phyloP scores from a whole-genome alignment of 35 echinoderm and acorn worm genomes.

The Ptychodera flava region DNA sequence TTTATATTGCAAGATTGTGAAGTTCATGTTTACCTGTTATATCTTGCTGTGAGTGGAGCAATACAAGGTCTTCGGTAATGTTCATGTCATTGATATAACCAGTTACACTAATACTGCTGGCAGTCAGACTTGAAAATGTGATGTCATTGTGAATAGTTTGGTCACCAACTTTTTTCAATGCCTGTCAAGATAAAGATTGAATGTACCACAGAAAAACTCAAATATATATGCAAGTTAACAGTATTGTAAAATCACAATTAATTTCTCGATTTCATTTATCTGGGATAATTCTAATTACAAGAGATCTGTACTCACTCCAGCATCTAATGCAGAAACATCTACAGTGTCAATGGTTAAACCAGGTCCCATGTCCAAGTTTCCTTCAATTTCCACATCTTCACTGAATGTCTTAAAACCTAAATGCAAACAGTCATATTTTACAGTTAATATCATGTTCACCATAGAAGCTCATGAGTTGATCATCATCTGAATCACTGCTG shows the following conservation, averaged over 20 bases:
- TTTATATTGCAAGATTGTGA: no score
- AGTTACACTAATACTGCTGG: not conserved
- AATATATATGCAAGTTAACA: no score
- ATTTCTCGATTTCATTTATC: no score
- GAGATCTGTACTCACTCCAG: not conserved
- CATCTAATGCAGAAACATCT: not conserved
- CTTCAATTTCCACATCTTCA: not conserved
- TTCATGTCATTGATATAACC: not conserved
- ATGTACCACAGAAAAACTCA: no score
- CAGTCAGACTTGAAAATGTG: not conserved
- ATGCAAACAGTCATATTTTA: no score
- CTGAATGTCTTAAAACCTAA: not conserved
- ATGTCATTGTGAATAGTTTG: not conserved
- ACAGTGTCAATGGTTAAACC: not conserved
- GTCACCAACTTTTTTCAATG: not conserved
- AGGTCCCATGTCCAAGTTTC: not conserved
- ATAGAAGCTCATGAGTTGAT: no score
- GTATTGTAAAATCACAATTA: no score
- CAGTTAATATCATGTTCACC: no score
- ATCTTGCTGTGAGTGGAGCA: no score
- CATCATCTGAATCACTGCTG: no score
- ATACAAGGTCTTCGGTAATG: not conserved
- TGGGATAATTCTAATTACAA: no score
- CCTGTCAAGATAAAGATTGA: not conserved
- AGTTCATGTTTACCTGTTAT: no score